Evolutionary conservation across 1,140 invertebrate genomes (phyloP).

Genomic region (Meloidogyne chitwoodi): DNA sequence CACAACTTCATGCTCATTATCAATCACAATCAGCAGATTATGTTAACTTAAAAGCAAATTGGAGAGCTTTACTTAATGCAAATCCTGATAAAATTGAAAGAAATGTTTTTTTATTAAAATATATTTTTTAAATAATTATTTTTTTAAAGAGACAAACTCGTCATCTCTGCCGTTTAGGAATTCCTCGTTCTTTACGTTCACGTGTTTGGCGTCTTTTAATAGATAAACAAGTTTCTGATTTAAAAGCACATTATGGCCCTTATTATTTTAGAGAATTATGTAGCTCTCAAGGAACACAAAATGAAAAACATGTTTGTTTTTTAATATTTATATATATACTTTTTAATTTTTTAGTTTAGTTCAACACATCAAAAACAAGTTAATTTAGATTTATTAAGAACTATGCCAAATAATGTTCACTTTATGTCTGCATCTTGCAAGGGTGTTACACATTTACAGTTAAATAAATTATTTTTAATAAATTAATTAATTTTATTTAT

Average conservation of each 20-base stretch:
- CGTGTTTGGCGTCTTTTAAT: slow-evolving; percentile 64
- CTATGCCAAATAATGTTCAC: slow-evolving; percentile 64
- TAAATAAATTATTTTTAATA: background rate
- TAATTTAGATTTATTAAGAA: slow-evolving; percentile 63
- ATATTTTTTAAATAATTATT: background rate
- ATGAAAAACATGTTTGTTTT: slow-evolving; percentile 60
- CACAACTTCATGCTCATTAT: slow-evolving; percentile 61
- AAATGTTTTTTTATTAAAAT: slow-evolving; percentile 24
- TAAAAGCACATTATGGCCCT: slow-evolving; percentile 62
- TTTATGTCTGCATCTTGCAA: slow-evolving; percentile 62
- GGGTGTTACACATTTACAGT: slow-evolving; percentile 60
- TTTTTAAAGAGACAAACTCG: slow-evolving; percentile 55
- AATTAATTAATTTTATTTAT: background rate
- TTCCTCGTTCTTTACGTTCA: slow-evolving; percentile 62
- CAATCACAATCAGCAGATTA: slow-evolving; percentile 37
- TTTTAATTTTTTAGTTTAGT: slow-evolving; percentile 56
- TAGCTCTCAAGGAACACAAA: slow-evolving; percentile 60
- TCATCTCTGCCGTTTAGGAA: slow-evolving; percentile 62
- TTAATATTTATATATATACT: slow-evolving; percentile 26
- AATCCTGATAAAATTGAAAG: slow-evolving; percentile 37
- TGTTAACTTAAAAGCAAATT: slow-evolving; percentile 36
- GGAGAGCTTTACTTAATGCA: slow-evolving; percentile 29
- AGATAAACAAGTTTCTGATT: slow-evolving; percentile 59
- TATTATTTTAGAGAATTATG: slow-evolving; percentile 64
- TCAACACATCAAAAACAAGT: slow-evolving; percentile 64